Evolutionary conservation across 2,113 vertebrate genomes (phyloP).

Genomic region (Alouatta palliata): DNA sequence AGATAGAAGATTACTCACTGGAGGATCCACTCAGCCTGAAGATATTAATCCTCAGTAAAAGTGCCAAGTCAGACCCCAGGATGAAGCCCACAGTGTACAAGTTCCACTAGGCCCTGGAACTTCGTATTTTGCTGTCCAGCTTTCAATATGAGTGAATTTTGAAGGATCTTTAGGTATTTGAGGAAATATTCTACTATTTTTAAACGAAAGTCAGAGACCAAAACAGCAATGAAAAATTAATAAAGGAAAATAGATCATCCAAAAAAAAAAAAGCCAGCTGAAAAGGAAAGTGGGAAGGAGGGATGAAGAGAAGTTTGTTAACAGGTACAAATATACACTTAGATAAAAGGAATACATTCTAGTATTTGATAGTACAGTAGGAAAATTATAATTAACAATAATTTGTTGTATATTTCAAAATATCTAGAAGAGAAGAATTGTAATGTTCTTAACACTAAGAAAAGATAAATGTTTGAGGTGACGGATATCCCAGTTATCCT

Average conservation of each 20-base stretch:
- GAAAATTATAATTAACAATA: not conserved
- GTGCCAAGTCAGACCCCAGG: not conserved
- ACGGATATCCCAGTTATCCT: not conserved
- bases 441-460: not conserved
- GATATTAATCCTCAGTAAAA: not conserved
- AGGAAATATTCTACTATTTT: not conserved
- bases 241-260: not conserved
- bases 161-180: not conserved
- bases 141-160: not conserved
- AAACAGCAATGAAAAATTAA: not conserved
- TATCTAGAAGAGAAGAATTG: not conserved
- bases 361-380: not conserved
- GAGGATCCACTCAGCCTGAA: not conserved
- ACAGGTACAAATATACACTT: not conserved
- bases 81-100: not conserved
- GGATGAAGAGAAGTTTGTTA: not conserved
- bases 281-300: not conserved
- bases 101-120: not conserved
- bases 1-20: not conserved
- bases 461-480: not conserved
- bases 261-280: not conserved
- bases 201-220: not conserved
- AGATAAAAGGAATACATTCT: not conserved
- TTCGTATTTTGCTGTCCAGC: not conserved
- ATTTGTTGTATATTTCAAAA: not conserved